Evolutionary conservation across 2,797 vertebrate genomes (phyloP).

Genomic region (Esox masquinongy): DNA sequence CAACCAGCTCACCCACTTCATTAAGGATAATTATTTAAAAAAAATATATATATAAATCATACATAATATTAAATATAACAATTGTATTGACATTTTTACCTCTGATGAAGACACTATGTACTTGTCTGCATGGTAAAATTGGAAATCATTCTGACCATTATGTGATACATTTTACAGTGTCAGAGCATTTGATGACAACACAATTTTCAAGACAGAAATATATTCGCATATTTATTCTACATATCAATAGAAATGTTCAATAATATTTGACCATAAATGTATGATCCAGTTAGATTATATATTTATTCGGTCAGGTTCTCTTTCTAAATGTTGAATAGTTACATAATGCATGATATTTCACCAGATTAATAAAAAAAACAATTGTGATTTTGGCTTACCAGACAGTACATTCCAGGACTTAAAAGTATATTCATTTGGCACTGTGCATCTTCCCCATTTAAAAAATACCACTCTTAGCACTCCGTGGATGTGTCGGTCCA

Average conservation of each 20-base stretch:
- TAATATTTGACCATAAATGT: not conserved
- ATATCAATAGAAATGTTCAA: not conserved
- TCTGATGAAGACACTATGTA: no score
- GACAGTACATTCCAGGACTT: conserved; percentile 7
- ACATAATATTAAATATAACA: not conserved
- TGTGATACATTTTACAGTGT: not conserved
- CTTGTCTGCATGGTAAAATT: no score
- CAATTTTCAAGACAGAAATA: not conserved
- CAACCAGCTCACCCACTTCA: conserved; percentile 26
- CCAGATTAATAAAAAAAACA: conserved; percentile 26
- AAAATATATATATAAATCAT: conserved; percentile 9
- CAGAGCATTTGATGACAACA: not conserved
- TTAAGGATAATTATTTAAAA: conserved; percentile 16
- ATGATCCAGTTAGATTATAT: no score
- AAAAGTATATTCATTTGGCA: conserved; percentile 35
- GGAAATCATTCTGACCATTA: no score
- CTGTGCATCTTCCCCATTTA: conserved; percentile 7
- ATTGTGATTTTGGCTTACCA: conserved; percentile 45
- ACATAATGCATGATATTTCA: not conserved
- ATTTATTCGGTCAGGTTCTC: conserved; percentile 4
- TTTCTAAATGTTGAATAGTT: not conserved
- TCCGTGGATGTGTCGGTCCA: not conserved
- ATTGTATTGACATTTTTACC: not conserved
- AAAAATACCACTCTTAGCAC: not conserved
- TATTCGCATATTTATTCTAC: no score